Percentiles rank a stretch among this genome's conserved stretches.
phyloP scores from a whole-genome alignment of 2,113 vertebrate genomes.

The Oreocharis arfaki region DNA sequence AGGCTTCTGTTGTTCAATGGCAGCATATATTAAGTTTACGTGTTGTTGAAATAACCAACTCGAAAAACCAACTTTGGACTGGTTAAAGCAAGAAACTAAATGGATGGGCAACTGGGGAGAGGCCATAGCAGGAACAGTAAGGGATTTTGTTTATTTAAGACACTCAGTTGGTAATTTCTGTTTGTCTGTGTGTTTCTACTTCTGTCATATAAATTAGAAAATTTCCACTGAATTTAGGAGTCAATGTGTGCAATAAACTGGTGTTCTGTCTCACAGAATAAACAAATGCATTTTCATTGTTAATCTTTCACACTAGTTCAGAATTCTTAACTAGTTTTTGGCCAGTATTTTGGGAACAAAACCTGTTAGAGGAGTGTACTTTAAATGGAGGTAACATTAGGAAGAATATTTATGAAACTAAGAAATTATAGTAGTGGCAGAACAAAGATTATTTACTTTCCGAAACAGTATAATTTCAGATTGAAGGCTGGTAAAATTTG shows the following conservation, averaged over 20 bases:
- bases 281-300: not conserved
- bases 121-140: not conserved
- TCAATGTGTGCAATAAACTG: not conserved
- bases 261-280: not conserved
- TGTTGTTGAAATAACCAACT: not conserved
- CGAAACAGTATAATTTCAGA: not conserved
- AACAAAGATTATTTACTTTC: not conserved
- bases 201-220: not conserved
- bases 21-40: not conserved
- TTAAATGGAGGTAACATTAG: not conserved
- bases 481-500: not conserved
- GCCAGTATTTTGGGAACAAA: not conserved
- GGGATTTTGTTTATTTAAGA: not conserved
- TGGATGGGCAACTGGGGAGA: not conserved
- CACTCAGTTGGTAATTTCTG: not conserved
- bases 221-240: not conserved
- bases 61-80: not conserved
- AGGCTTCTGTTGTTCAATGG: not conserved
- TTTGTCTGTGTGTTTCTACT: not conserved
- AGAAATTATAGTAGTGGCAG: not conserved
- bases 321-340: not conserved
- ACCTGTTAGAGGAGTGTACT: not conserved
- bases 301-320: not conserved
- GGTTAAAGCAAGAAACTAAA: not conserved
- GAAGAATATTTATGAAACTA: not conserved